Conservation (phyloP, 2,113 vertebrate species). For the Tympanuchus pallidicinctus region DNA sequence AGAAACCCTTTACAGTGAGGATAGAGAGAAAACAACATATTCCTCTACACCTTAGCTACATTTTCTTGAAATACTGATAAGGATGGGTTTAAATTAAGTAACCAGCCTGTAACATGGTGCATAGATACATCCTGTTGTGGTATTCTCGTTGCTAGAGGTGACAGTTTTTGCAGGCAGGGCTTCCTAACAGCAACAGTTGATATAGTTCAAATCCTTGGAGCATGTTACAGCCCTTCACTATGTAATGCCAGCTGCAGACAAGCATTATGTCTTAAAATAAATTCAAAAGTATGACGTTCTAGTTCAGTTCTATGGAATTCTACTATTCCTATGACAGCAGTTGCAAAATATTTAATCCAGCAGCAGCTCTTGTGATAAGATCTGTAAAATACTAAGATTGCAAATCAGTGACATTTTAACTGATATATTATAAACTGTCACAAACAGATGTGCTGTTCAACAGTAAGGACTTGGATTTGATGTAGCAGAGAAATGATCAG, state of each 20-base stretch:
- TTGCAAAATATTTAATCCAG: background rate
- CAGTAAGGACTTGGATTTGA: background rate
- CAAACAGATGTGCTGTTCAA: fast-evolving
- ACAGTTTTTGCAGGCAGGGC: background rate
- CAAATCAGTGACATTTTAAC: background rate
- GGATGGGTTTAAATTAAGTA: background rate
- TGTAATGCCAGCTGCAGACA: background rate
- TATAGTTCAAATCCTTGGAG: background rate
- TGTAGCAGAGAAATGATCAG: background rate
- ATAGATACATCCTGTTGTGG: background rate
- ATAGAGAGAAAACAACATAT: conserved; percentile 11
- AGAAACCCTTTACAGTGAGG: conserved; percentile 37
- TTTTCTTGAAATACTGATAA: background rate
- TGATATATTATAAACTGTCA: background rate
- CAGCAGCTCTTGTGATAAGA: background rate
- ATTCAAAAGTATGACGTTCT: background rate
- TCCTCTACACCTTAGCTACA: conserved; percentile 45
- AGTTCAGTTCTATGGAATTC: background rate
- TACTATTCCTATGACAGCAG: background rate
- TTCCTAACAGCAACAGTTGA: background rate
- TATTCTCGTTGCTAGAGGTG: background rate
- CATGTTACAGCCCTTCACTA: background rate
- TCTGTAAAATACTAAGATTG: background rate
- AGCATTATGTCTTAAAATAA: background rate
- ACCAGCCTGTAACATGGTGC: conserved; percentile 14